Evolutionary conservation across 2,888 invertebrate genomes (phyloP), one percentile per base, ranked within the genome.

Genomic region (Elegia similella): DNA sequence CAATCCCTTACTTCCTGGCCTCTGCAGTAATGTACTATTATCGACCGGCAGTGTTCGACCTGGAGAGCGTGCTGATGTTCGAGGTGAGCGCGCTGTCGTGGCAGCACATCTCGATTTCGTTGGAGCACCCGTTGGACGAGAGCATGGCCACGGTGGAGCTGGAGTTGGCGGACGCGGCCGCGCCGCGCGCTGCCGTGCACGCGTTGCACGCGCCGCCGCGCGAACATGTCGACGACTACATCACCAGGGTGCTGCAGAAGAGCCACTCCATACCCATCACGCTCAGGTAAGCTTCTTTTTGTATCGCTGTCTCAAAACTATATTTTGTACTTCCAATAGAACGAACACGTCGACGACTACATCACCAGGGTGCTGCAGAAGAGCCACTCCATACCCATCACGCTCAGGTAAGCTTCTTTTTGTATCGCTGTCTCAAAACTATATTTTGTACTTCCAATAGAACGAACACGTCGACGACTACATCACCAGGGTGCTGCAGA

Each of bases 191-290:
- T 71, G 92, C 94, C 34, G 93, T 98, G 0, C 95, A 95, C 77
- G 94, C 95, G 29, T 92, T 94, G 1, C 82, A 81, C 74, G 84
- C 86, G 60, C 79, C 84, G 12, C 93, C 92, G 69, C 63, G 80
- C 0, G 82, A 84, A 1, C 85, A 82, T 38, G 62, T 91, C 10
- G 89, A 92, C 61, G 92, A 92, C 8, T 88, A 91, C 68, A 82
- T 92, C 72, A 89, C 90, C 64, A 47, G 82, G 61, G 83, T 98
- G 52, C 93, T 98, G 63, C 98, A 98, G 82, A 95, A 96, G 76
- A 97, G 96, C 70, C 94, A 97, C 72, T 98, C 98, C n/a, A 97
- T 98, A 80, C 98, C 98, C 1, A 94, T 98, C 55, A 97, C 97
- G 6, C 94, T 98, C 86, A 93, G 98, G 75, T 95, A 95, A 30